Conservation (phyloP, 2,797 vertebrate species). For the Lutjanus argentimaculatus region DNA sequence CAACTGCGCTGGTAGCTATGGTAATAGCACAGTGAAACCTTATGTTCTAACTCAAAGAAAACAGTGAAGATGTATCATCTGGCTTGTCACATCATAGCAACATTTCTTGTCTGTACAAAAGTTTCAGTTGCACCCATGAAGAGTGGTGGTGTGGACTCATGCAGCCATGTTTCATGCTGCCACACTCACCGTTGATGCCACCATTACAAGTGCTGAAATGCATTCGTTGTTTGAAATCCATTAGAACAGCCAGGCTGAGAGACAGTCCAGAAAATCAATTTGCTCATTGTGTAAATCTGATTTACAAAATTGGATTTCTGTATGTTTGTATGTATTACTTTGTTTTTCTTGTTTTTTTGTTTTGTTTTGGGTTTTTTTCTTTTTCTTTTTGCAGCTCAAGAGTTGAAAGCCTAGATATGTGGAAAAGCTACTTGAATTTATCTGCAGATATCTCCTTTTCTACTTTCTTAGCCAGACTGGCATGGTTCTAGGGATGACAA, state of each 20-base stretch:
- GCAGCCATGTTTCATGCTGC: background rate
- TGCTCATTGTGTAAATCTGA: background rate
- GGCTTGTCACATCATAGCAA: background rate
- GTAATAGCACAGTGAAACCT: background rate
- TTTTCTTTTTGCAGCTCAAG: background rate
- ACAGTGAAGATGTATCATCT: background rate
- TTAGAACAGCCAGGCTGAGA: slow-evolving; percentile 9
- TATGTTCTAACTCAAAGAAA: slow-evolving; percentile 5
- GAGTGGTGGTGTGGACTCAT: background rate
- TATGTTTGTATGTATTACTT: slow-evolving; percentile 17
- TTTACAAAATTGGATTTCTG: slow-evolving; percentile 12
- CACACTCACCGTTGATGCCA: background rate
- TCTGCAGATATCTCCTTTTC: slow-evolving; percentile 5
- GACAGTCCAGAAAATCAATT: slow-evolving; percentile 1
- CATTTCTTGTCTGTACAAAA: background rate
- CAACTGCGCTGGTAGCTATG: slow-evolving; percentile 7
- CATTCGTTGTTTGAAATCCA: slow-evolving; percentile 21
- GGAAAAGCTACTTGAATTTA: slow-evolving; percentile 9
- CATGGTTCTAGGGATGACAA: background rate
- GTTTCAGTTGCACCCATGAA: background rate
- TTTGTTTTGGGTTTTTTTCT: too few relatives aligned
- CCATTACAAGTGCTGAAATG: too few relatives aligned
- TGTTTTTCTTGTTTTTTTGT: background rate
- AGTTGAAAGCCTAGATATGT: slow-evolving; percentile 5
- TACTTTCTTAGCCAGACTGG: background rate